A percentile compares a stretch with the other conserved stretches of the same genome.
These are phyloP conservation scores for Neocrepidodera transversa DNA, from an alignment of 2,888 invertebrate genomes.

Conservation along the genomic window DNA sequence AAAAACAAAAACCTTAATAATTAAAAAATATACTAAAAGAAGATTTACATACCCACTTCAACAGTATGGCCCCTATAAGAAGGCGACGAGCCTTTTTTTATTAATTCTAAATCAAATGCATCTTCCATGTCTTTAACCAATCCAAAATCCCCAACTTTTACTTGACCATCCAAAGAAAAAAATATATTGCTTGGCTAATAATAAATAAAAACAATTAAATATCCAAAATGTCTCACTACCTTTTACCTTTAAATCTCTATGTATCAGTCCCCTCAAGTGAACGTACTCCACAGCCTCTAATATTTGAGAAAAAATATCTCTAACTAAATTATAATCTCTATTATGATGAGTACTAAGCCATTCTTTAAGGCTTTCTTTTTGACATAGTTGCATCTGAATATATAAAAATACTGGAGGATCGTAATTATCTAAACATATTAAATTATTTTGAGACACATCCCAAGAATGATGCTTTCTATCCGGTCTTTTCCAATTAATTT, in stretches of 20 bases:
- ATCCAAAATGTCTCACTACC: background rate
- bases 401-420: slow-evolving; percentile 74
- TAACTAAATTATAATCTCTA: slow-evolving; percentile 63
- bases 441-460: slow-evolving; percentile 49
- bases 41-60: slow-evolving; percentile 65
- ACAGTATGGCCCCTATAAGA: slow-evolving; percentile 64
- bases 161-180: slow-evolving; percentile 86
- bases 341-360: slow-evolving; percentile 77
- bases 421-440: slow-evolving; percentile 26
- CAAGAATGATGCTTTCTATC: slow-evolving; percentile 56
- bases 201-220: slow-evolving; percentile 44
- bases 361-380: slow-evolving; percentile 85
- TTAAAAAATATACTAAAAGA: background rate
- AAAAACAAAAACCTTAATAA: slow-evolving; percentile 9
- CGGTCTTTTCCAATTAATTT: slow-evolving; percentile 51
- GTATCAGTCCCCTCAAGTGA: slow-evolving; percentile 90
- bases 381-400: slow-evolving; percentile 98
- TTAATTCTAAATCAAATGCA: slow-evolving; percentile 56
- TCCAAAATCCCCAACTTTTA: slow-evolving; percentile 98
- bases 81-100: slow-evolving; percentile 57
- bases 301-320: slow-evolving; percentile 86
- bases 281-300: slow-evolving; percentile 95
- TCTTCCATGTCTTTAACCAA: slow-evolving; percentile 89
- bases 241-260: slow-evolving; percentile 94
- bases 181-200: slow-evolving; percentile 90